phyloP scores from a whole-genome alignment of 2,888 invertebrate species.

The Troides aeacus region DNA sequence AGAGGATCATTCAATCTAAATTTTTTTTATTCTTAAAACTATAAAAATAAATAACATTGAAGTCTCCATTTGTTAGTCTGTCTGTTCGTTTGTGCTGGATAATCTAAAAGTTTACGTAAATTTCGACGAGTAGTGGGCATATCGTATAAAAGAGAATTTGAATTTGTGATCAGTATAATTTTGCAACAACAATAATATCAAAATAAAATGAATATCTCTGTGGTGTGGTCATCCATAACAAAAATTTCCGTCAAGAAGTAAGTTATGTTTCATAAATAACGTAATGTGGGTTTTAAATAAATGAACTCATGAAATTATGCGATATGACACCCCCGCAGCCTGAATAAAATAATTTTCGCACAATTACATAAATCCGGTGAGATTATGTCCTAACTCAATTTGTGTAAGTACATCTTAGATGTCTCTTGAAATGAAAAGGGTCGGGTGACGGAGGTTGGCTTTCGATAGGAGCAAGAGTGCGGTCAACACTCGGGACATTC shows the following conservation, averaged over 20 bases:
- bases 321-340: conserved; percentile 6
- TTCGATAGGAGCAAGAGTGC: conserved; percentile 16
- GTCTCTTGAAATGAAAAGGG: conserved; percentile 43
- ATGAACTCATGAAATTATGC: conserved; percentile 3
- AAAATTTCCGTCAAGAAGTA: neutral
- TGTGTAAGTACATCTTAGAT: conserved; percentile 22
- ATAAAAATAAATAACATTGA: too few relatives aligned
- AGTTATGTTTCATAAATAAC: neutral
- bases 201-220: too few relatives aligned
- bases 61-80: too few relatives aligned
- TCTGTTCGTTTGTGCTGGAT: too few relatives aligned
- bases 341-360: conserved; percentile 9
- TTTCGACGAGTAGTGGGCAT: too few relatives aligned
- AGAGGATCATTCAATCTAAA: too few relatives aligned
- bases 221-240: too few relatives aligned
- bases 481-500: conserved; percentile 1
- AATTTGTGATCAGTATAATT: too few relatives aligned
- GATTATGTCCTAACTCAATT: conserved; percentile 18
- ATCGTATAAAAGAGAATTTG: too few relatives aligned
- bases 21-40: too few relatives aligned
- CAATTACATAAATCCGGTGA: conserved; percentile 17
- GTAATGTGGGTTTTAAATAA: neutral
- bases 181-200: too few relatives aligned
- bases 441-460: conserved; percentile 36
- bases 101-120: too few relatives aligned